Conservation (phyloP, 1,140 invertebrate genomes). For the Temnothorax curvispinosus region DNA sequence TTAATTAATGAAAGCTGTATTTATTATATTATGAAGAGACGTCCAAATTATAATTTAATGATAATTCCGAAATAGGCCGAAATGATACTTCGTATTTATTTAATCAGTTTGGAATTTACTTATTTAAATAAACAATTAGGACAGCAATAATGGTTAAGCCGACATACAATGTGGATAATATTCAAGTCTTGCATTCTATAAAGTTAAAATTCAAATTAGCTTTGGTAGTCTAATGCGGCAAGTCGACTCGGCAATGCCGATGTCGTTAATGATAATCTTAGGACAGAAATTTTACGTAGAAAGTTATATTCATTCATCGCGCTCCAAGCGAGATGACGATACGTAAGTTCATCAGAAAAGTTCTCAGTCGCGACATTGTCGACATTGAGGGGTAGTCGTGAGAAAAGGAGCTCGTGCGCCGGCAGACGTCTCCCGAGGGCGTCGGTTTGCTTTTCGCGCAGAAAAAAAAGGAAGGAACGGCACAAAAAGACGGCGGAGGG, state of each 20-base stretch:
- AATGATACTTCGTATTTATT: background rate
- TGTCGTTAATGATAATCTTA: constrained; percentile 18
- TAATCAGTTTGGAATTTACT: background rate
- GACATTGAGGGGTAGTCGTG: constrained; percentile 37
- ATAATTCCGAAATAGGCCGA: background rate
- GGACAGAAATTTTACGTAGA: background rate
- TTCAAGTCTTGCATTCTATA: background rate
- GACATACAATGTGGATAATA: no score
- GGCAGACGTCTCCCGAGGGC: constrained; percentile 24
- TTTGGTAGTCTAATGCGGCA: background rate
- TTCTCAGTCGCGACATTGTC: constrained; percentile 55
- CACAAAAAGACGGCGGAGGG: constrained; percentile 12
- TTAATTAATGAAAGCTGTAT: background rate
- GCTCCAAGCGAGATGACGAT: background rate
- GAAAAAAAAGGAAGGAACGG: background rate
- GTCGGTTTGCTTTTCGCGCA: constrained; percentile 50
- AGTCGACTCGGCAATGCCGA: background rate
- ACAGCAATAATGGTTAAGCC: background rate
- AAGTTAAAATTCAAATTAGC: background rate
- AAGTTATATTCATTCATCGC: constrained; percentile 26
- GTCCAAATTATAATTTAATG: background rate
- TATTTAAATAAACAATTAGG: background rate
- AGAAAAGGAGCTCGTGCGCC: constrained; percentile 35
- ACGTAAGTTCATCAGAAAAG: constrained; percentile 53
- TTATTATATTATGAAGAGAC: background rate